A percentile compares a stretch with the other conserved stretches of the same genome.
These are phyloP conservation scores for Drosophila pseudotakahashii DNA, from an alignment of 2,888 invertebrate species.

Conservation along the genomic window DNA sequence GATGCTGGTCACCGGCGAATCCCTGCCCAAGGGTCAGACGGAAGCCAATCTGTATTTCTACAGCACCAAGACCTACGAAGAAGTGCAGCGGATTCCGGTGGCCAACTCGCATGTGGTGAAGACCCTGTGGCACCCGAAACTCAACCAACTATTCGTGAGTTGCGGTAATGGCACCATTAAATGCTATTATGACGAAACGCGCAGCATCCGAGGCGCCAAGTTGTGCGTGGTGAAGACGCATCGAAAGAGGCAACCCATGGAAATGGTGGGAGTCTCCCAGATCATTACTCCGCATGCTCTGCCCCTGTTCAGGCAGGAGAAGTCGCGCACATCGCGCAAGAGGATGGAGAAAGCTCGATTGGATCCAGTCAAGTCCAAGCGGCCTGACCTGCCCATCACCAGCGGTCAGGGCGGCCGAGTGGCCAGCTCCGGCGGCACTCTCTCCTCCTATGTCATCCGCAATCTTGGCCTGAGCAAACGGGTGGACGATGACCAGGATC, in stretches of 20 bases:
- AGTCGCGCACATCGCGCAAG: slow-evolving; percentile 94
- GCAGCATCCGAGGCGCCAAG: slow-evolving; percentile 95
- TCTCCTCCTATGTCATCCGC: slow-evolving; percentile 98
- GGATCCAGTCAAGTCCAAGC: slow-evolving; percentile 92
- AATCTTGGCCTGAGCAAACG: slow-evolving; percentile 97
- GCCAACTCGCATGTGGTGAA: slow-evolving; percentile 94
- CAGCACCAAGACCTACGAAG: slow-evolving; percentile 90
- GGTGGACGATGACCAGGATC: slow-evolving; percentile 96
- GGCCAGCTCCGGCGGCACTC: slow-evolving; percentile 94
- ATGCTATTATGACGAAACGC: slow-evolving; percentile 94
- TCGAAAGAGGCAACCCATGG: slow-evolving; percentile 91
- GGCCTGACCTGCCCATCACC: slow-evolving; percentile 94
- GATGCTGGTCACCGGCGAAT: slow-evolving; percentile 94
- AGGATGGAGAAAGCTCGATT: slow-evolving; percentile 95
- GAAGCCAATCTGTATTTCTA: slow-evolving; percentile 91
- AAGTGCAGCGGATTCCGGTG: slow-evolving; percentile 90
- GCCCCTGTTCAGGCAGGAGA: slow-evolving; percentile 96
- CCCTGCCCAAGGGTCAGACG: slow-evolving; percentile 88
- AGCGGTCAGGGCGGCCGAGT: slow-evolving; percentile 97
- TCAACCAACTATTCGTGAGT: slow-evolving; percentile 98
- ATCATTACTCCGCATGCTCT: slow-evolving; percentile 98
- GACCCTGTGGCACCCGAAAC: slow-evolving; percentile 96
- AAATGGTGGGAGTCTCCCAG: slow-evolving; percentile 95
- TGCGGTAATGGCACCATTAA: slow-evolving; percentile 96
- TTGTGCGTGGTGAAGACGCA: slow-evolving; percentile 93